A percentile compares a stretch with the other conserved stretches of the same genome.
Conservation (phyloP, 2,888 invertebrate species). For the Polydesmus complanatus region DNA sequence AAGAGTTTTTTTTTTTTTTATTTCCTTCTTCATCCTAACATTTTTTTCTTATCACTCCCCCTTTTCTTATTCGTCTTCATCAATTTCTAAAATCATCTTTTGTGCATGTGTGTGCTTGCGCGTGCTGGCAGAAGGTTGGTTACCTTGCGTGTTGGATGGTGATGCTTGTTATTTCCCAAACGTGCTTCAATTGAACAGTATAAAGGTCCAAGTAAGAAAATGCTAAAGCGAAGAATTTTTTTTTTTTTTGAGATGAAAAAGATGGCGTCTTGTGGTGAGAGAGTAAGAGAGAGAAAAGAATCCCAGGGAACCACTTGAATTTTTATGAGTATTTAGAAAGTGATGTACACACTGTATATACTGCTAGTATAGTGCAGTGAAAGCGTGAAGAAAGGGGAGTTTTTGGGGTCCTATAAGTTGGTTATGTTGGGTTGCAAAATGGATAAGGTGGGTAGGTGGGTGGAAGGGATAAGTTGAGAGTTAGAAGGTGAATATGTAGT, state of each 20-base stretch:
- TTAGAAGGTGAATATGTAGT: neutral
- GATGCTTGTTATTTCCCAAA: neutral
- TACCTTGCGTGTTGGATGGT: neutral
- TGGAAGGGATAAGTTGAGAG: no score
- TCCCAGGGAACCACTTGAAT: neutral
- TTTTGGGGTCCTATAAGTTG: neutral
- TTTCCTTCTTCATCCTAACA: neutral
- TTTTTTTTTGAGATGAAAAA: neutral
- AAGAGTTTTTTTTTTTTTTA: neutral
- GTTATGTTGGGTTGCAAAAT: neutral
- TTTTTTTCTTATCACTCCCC: no score
- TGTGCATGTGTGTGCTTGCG: no score
- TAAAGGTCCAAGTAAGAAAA: neutral
- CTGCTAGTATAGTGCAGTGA: neutral
- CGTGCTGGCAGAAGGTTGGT: no score
- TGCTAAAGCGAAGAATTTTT: no score
- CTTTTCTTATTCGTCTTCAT: neutral
- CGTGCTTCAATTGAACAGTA: neutral
- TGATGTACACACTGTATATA: no score
- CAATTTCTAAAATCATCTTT: neutral
- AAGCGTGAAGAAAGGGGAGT: neutral
- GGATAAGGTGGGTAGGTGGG: no score
- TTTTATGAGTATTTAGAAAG: neutral
- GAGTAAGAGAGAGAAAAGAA: neutral
- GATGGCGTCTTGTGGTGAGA: no score